Evolutionary conservation across 2,888 invertebrate genomes (phyloP), one percentile per base, ranked within the genome.

Genomic region (Drosophila kanekoi): DNA sequence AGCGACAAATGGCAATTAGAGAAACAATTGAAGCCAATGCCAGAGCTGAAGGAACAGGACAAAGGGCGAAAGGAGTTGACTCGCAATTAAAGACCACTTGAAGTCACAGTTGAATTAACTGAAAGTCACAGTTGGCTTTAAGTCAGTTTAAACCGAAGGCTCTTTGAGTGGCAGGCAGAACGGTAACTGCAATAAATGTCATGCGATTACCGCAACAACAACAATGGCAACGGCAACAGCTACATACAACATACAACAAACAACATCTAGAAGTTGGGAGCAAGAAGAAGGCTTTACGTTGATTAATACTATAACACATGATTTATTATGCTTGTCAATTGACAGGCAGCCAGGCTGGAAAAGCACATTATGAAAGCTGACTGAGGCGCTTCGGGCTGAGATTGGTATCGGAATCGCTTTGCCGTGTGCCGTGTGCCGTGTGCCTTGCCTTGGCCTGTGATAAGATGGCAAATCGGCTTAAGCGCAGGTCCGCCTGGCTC

Each of bases 391-490:
- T 59, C 49, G 58, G 79, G 70, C 83, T 38, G 72, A 81, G 83
- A 84, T 87, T 87, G 75, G 18, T 58, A 75, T 75, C 72, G 40
- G 49, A 67, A 72, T 65, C 79, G 65, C 54, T 65, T 69, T 53
- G 72, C 67, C 52, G 70, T 64, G 71, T 60, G 37, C 23, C 23
- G 23, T 23, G 23, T 28, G 52, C 32, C 8, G 9, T 49, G 20
- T 3, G 37, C 14, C 14, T 8, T 66, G 65, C 52, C 56, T 28
- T 51, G 51, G 53, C 72, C 85, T 65, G 79, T 87, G 83, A 84
- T 84, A 87, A 84, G 83, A 84, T 87, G 85, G 87, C 87, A 84
- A 84, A 84, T 84, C 83, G 85, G 83, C 83, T 87, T 84, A 84
- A 75, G 80, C 62, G 23, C 41, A 45, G 69, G 63, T 49, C 58